Conservation (phyloP, 2,888 invertebrate genomes). For the Cyrtodaria siliqua region DNA sequence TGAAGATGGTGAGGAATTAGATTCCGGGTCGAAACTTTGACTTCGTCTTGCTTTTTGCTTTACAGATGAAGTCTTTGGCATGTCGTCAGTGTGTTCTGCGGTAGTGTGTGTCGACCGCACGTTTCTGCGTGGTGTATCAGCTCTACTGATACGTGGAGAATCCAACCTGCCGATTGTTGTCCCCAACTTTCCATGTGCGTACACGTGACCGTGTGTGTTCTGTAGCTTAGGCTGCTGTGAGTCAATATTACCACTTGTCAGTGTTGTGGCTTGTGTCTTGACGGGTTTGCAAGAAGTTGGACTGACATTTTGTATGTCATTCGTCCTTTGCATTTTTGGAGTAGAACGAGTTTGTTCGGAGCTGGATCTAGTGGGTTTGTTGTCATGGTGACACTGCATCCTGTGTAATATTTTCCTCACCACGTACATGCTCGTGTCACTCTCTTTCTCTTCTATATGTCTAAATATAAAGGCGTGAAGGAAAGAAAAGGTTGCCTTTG, state of each 20-base stretch:
- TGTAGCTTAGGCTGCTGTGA: background rate
- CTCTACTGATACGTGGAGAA: background rate
- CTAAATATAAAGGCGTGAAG: constrained; percentile 42
- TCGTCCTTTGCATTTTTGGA: background rate
- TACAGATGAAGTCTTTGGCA: background rate
- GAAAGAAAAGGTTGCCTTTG: constrained; percentile 37
- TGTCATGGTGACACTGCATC: constrained; percentile 28
- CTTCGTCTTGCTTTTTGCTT: background rate
- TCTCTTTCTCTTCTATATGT: constrained; percentile 19
- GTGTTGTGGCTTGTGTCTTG: background rate
- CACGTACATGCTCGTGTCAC: constrained; percentile 19
- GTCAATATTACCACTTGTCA: background rate
- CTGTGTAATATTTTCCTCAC: constrained; percentile 38
- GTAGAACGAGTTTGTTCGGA: too few relatives aligned
- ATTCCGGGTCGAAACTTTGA: background rate
- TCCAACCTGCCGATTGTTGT: background rate
- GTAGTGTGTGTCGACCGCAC: background rate
- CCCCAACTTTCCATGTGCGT: background rate
- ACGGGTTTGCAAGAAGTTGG: background rate
- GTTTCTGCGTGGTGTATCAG: background rate
- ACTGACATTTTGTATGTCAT: background rate
- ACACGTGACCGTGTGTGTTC: background rate
- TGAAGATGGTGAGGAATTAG: too few relatives aligned
- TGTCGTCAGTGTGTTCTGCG: background rate
- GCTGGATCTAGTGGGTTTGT: too few relatives aligned